Evolutionary conservation across 2,797 vertebrate species (phyloP), one percentile per base, ranked within the genome.

Genomic region (Huso huso): DNA sequence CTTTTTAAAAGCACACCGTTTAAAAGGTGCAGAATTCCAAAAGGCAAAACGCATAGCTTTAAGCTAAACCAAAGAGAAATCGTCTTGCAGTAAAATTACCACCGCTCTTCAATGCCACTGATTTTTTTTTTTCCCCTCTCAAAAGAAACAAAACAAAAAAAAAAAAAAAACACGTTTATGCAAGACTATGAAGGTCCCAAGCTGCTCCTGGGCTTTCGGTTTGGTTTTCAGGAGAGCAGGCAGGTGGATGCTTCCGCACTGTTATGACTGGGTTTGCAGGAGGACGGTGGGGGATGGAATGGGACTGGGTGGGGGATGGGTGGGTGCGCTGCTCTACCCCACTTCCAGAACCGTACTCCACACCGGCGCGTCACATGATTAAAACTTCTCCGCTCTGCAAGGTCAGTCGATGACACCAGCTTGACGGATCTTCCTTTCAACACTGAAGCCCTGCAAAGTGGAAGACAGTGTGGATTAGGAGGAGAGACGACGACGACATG

Each of bases 351-450:
- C 76, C 75, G 72, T 69, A 69, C 72, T 74, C 74, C 66, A 79
- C 70, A 68, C 68, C 67, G 67, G 75, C 72, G 66, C 76, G 69
- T 70, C 74, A 37, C 37, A 37, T 37, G 37, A 37, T 37, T 37
- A 37, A 37, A 37, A 37, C 37, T 5, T 5, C n/a, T 58, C 55
- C 12, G 4, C 55, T 58, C 6, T 11, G 55, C 6, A 66, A 13
- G 73, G 75, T 98, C 93, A 98, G 89, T 99, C 96, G 71, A 96
- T 95, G 83, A 98, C 94, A 80, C 95, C 95, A 73, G 95, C 92
- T 82, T 99, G 96, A 80, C 90, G 93, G 77, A 92, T 94, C 88
- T 98, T 99, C 85, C 96, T 93, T 86, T 99, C 97, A 84, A 93
- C 88, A 81, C 82, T 95, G 87, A 99, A 99, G 87, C 96, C 96